Evolutionary conservation across 2,797 vertebrate species (phyloP), one percentile per base, ranked within the genome.

Genomic region (Lithobates sylvaticus): DNA sequence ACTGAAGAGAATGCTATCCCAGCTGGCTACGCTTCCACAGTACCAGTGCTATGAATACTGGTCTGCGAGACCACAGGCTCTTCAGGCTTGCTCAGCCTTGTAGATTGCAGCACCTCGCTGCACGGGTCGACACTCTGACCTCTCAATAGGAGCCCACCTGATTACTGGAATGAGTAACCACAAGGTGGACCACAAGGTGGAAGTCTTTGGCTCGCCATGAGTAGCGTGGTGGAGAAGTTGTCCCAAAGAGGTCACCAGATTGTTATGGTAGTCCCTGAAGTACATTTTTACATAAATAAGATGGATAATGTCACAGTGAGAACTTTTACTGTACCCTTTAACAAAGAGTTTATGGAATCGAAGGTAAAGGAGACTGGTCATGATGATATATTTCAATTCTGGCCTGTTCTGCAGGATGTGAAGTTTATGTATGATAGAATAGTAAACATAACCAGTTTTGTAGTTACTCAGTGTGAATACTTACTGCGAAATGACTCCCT

Each of bases 141-240:
- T n/a, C n/a, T n/a, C n/a, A n/a, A n/a, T n/a, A n/a, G n/a, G n/a
- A n/a, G n/a, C n/a, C n/a, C n/a, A n/a, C n/a, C n/a, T n/a, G n/a
- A n/a, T n/a, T n/a, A n/a, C n/a, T n/a, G n/a, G n/a, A n/a, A n/a
- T n/a, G n/a, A n/a, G n/a, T n/a, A n/a, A n/a, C n/a, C n/a, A n/a
- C n/a, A n/a, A n/a, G n/a, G n/a, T n/a, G n/a, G n/a, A n/a, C 96
- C 96, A 4, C 92, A 95, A 93, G 94, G 92, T 15, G 96, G 97
- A 78, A 98, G 97, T 84, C 97, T 97, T 29, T 98, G 97, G 97
- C 88, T 96, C 36, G 96, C 93, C 8, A 85, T 96, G 13, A 91
- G 93, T 67, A 89, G 93, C 0, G n/a, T n/a, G n/a, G n/a, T n/a
- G n/a, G n/a, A 97, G 77, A 92, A 90, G 73, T 92, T 98, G 84